Evolutionary conservation across 2,797 vertebrate species (phyloP).

Genomic region (Pseudotriccus pelzelni): DNA sequence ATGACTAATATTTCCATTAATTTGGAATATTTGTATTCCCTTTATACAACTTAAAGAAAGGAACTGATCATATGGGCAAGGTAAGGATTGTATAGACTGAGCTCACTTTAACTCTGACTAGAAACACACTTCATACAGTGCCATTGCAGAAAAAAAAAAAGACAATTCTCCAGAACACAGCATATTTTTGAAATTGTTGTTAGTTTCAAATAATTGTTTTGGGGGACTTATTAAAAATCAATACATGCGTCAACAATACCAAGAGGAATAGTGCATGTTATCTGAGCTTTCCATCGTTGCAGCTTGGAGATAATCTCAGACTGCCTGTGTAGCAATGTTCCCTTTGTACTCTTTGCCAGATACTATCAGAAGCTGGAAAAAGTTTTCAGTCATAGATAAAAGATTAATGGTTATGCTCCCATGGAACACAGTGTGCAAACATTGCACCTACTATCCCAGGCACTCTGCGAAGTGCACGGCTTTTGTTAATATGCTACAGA

Average conservation of each 20-base stretch:
- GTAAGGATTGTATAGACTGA: neutral
- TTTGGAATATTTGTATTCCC: neutral
- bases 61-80: neutral
- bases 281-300: neutral
- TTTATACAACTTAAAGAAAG: neutral
- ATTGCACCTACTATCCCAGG: neutral
- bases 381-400: constrained; percentile 20
- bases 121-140: neutral
- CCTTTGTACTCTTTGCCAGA: neutral
- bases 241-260: neutral
- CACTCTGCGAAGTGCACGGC: neutral
- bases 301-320: constrained; percentile 1
- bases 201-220: neutral
- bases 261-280: neutral
- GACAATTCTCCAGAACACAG: neutral
- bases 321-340: neutral
- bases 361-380: constrained; percentile 50
- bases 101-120: neutral
- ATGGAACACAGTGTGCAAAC: constrained; percentile 23
- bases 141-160: neutral
- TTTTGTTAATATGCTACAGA: neutral
- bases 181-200: neutral
- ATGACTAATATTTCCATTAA: neutral
- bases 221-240: neutral
- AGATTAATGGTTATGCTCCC: constrained; percentile 17